phyloP scores from a whole-genome alignment of 2,888 invertebrate genomes.

The Elegia similella region DNA sequence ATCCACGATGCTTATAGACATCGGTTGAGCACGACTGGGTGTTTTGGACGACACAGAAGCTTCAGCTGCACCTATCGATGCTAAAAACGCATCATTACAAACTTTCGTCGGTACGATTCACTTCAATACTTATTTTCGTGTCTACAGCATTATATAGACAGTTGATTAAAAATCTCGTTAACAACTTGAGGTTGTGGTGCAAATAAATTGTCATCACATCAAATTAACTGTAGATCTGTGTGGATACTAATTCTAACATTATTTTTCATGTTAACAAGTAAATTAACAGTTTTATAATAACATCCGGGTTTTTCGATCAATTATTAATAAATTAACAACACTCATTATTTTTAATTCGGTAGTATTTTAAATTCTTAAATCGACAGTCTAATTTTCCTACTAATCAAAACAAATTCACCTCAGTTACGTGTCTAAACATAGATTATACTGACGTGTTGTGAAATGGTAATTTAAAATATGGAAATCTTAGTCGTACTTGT shows the following conservation, averaged over 20 bases:
- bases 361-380: not conserved
- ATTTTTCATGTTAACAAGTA: constrained; percentile 47
- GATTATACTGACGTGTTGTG: not conserved
- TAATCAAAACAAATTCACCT: not conserved
- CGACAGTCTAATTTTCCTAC: not conserved
- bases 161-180: constrained; percentile 8
- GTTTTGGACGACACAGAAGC: constrained; percentile 38
- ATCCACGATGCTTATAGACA: constrained; percentile 37
- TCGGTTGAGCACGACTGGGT: constrained; percentile 33
- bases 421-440: not conserved
- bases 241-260: constrained; percentile 45
- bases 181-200: constrained; percentile 35
- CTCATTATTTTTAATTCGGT: not conserved
- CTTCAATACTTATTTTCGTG: not conserved
- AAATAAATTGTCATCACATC: constrained; percentile 30
- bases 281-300: constrained; percentile 31
- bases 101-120: constrained; percentile 9
- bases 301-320: constrained; percentile 24
- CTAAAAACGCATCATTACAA: constrained; percentile 5
- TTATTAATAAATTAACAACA: constrained; percentile 26
- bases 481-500: not conserved
- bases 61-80: constrained; percentile 38
- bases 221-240: constrained; percentile 34
- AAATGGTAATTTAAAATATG: not conserved
- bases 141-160: not conserved